These are phyloP conservation scores for Eulemur macaco DNA, from an alignment of 2,113 vertebrate species.

Conservation along the genomic window DNA sequence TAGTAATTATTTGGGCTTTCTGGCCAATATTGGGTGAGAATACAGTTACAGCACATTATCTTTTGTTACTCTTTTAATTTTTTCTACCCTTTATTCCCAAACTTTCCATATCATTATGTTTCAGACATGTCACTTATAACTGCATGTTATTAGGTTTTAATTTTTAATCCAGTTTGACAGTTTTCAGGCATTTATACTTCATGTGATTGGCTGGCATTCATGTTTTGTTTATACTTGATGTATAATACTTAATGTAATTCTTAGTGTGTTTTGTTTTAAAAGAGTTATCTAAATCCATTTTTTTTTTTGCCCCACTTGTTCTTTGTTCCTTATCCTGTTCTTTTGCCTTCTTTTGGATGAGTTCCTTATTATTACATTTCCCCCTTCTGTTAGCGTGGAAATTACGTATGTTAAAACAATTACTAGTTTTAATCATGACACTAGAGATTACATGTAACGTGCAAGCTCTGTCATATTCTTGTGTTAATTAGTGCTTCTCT, in stretches of 20 bases:
- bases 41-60: neutral
- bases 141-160: neutral
- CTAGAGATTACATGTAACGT: neutral
- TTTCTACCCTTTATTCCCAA: neutral
- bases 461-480: neutral
- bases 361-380: neutral
- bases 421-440: neutral
- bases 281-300: neutral
- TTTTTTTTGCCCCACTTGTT: neutral
- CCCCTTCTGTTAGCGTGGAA: neutral
- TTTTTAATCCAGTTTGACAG: neutral
- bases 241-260: neutral
- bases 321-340: neutral
- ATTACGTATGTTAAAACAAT: neutral
- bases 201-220: neutral
- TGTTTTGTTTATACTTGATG: neutral
- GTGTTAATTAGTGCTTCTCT: neutral
- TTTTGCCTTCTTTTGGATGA: neutral
- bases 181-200: neutral
- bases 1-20: neutral
- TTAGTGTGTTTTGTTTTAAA: neutral
- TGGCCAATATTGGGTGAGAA: neutral
- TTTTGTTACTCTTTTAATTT: neutral
- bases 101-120: neutral
- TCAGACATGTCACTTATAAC: neutral